These are phyloP conservation scores for Nemotelus nigrinus DNA, from an alignment of 2,888 invertebrate species.

Conservation along the genomic window DNA sequence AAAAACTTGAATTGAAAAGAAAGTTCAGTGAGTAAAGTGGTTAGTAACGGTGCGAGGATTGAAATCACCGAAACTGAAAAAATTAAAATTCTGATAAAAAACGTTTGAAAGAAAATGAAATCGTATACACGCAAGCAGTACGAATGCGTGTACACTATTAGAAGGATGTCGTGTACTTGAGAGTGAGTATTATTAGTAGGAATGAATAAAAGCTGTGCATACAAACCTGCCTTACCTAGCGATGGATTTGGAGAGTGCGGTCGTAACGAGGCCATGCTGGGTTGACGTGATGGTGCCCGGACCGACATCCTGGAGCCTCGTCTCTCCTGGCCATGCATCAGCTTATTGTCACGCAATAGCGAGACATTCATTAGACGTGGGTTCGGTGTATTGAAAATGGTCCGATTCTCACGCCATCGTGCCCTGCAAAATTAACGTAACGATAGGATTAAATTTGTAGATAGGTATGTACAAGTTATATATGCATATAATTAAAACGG, in stretches of 20 bases:
- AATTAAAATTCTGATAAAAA: not conserved
- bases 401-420: conserved; percentile 89
- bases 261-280: conserved; percentile 85
- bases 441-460: not conserved
- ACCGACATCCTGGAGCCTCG: conserved; percentile 83
- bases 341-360: conserved; percentile 81
- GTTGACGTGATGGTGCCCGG: conserved; percentile 83
- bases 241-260: conserved; percentile 74
- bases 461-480: too few species aligned
- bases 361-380: conserved; percentile 94
- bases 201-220: conserved; percentile 26
- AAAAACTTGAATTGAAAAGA: not conserved
- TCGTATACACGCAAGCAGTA: not conserved
- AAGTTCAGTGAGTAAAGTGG: not conserved
- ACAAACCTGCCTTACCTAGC: conserved; percentile 66
- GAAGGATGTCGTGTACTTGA: too few species aligned
- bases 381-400: conserved; percentile 94
- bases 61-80: too few species aligned
- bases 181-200: not conserved
- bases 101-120: not conserved
- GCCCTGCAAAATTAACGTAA: conserved; percentile 72
- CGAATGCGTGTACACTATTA: not conserved
- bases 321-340: conserved; percentile 79
- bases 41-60: not conserved
- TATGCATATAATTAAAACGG: too few species aligned